phyloP scores from a whole-genome alignment of 2,113 vertebrate species.

The Upupa epops region DNA sequence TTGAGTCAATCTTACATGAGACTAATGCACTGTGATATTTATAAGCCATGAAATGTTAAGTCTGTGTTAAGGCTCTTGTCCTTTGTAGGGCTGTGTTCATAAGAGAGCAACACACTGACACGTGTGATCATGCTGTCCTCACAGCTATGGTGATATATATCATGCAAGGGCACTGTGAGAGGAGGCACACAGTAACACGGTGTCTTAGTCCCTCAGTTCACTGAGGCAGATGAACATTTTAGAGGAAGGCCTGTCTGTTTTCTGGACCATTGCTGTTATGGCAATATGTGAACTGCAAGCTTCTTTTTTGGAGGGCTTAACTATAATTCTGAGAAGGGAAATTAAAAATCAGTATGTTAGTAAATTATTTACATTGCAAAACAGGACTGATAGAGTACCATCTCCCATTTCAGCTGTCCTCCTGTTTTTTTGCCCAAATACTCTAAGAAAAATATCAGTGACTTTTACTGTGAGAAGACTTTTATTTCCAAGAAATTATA shows the following conservation, averaged over 20 bases:
- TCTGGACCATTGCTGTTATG: background rate
- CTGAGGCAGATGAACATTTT: background rate
- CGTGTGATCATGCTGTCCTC: background rate
- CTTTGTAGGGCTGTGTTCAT: background rate
- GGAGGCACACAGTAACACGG: background rate
- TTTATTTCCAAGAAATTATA: slow-evolving; percentile 32
- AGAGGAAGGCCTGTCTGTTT: background rate
- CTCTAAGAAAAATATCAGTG: background rate
- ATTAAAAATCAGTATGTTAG: background rate
- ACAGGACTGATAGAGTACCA: background rate
- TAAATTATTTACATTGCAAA: background rate
- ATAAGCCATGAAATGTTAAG: background rate
- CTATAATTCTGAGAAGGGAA: background rate
- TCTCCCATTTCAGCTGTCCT: background rate
- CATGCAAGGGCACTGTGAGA: background rate
- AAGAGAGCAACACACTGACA: background rate
- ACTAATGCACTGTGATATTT: background rate
- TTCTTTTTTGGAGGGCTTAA: background rate
- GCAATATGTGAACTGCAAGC: background rate
- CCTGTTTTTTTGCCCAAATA: background rate
- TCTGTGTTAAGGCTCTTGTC: background rate
- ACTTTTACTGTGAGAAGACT: background rate
- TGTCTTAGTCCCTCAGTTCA: background rate
- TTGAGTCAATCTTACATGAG: background rate
- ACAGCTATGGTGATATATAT: fast-evolving